These are phyloP conservation scores for Slavum lentiscoides DNA, from an alignment of 2,888 invertebrate genomes.

Conservation along the genomic window DNA sequence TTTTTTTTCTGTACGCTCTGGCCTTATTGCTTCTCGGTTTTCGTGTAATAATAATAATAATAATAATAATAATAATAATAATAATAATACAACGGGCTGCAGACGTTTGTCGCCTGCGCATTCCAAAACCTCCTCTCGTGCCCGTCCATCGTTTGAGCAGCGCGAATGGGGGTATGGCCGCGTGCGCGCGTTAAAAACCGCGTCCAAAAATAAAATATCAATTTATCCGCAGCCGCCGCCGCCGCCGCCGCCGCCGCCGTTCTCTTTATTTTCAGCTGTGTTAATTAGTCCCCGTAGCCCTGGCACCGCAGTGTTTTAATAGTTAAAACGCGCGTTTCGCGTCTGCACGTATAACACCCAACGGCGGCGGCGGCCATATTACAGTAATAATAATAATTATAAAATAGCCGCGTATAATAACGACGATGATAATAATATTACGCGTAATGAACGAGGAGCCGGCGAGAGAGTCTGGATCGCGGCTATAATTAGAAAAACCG, in stretches of 20 bases:
- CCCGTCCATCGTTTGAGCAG: too few relatives aligned
- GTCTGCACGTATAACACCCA: neutral
- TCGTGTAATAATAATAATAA: neutral
- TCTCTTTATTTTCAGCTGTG: constrained; percentile 32
- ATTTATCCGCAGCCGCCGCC: constrained; percentile 45
- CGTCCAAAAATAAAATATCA: constrained; percentile 52
- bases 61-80: neutral
- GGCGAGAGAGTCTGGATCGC: constrained; percentile 28
- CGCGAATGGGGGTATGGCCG: too few relatives aligned
- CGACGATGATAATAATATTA: constrained; percentile 8
- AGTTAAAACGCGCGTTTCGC: constrained; percentile 21
- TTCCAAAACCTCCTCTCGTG: neutral
- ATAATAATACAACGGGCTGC: neutral
- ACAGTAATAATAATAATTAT: constrained; percentile 17
- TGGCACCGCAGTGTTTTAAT: constrained; percentile 23
- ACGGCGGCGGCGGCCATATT: neutral
- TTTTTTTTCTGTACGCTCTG: neutral
- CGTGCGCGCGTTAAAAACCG: constrained; percentile 16
- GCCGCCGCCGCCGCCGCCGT: too few relatives aligned
- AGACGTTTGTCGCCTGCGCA: neutral
- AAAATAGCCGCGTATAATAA: neutral
- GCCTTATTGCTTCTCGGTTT: neutral
- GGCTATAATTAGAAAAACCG: constrained; percentile 51
- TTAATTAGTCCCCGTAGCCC: constrained; percentile 43
- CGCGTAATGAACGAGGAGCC: constrained; percentile 28